Conservation (phyloP, 2,888 invertebrate species). For the Asteroscopus sphinx region DNA sequence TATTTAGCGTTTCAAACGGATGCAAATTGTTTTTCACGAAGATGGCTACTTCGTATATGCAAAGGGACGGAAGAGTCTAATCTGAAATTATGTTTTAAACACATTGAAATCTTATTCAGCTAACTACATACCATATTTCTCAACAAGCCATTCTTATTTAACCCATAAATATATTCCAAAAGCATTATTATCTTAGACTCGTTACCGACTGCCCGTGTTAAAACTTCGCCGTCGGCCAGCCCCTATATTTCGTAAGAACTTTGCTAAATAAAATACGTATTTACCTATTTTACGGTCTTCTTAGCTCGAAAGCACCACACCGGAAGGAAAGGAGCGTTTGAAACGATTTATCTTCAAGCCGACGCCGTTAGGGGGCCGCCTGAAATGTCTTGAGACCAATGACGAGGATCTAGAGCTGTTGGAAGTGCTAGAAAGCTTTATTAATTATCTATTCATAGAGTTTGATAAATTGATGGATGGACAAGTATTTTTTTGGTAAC, state of each 20-base stretch:
- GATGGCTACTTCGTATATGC: too few species aligned
- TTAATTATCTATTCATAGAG: background rate
- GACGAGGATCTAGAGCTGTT: constrained; percentile 18
- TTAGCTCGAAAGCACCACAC: constrained; percentile 69
- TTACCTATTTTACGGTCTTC: constrained; percentile 74
- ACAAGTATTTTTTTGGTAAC: too few species aligned
- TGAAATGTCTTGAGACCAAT: constrained; percentile 56
- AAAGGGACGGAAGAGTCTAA: too few species aligned
- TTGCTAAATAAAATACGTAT: constrained; percentile 74
- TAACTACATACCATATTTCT: too few species aligned
- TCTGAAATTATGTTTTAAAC: too few species aligned
- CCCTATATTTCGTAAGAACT: constrained; percentile 51
- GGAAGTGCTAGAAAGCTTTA: constrained; percentile 13
- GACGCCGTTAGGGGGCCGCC: constrained; percentile 66
- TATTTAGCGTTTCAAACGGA: too few species aligned
- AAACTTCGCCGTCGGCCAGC: constrained; percentile 11
- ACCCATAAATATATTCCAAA: constrained; percentile 5
- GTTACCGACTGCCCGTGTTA: background rate
- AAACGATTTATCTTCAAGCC: constrained; percentile 74
- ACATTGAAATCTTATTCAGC: too few species aligned
- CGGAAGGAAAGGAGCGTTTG: constrained; percentile 70
- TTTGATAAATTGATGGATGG: too few species aligned
- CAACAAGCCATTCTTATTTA: too few species aligned
- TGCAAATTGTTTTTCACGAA: too few species aligned
- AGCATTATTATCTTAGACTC: constrained; percentile 6